These are phyloP conservation scores for Palythoa heliodiscus DNA, from an alignment of 92 coral and sea anemone species.

Conservation along the genomic window DNA sequence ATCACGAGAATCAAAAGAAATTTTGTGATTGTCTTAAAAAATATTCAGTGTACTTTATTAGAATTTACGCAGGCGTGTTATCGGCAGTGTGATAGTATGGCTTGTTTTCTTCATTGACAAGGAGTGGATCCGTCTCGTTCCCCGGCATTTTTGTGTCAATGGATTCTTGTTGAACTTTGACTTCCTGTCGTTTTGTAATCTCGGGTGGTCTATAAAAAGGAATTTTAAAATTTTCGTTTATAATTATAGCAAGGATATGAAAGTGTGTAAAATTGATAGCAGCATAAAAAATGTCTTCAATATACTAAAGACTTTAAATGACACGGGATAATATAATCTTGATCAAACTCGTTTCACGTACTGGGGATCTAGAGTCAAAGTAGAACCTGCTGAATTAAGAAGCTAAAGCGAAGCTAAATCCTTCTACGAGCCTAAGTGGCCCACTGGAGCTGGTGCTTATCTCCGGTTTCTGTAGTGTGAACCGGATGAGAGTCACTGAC, in stretches of 20 bases:
- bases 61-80: not conserved
- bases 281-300: not conserved
- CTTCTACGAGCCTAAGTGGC: too few relatives aligned
- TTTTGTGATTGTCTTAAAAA: too few relatives aligned
- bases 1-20: too few relatives aligned
- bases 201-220: conserved; percentile 29
- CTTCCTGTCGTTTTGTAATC: conserved; percentile 12
- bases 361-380: too few relatives aligned
- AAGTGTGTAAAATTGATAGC: not conserved
- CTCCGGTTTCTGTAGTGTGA: too few relatives aligned
- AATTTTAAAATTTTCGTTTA: not conserved
- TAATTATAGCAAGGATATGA: not conserved
- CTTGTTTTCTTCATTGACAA: not conserved
- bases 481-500: too few relatives aligned
- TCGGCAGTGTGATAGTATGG: not conserved
- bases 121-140: conserved; percentile 21
- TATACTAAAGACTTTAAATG: not conserved
- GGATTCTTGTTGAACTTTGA: not conserved
- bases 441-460: too few relatives aligned
- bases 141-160: not conserved
- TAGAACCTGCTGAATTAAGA: too few relatives aligned
- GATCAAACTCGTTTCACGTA: too few relatives aligned
- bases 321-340: not conserved
- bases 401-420: too few relatives aligned
- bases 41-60: too few relatives aligned